These are phyloP conservation scores for Castor canadensis DNA, from an alignment of 2,113 vertebrate species.

Conservation along the genomic window DNA sequence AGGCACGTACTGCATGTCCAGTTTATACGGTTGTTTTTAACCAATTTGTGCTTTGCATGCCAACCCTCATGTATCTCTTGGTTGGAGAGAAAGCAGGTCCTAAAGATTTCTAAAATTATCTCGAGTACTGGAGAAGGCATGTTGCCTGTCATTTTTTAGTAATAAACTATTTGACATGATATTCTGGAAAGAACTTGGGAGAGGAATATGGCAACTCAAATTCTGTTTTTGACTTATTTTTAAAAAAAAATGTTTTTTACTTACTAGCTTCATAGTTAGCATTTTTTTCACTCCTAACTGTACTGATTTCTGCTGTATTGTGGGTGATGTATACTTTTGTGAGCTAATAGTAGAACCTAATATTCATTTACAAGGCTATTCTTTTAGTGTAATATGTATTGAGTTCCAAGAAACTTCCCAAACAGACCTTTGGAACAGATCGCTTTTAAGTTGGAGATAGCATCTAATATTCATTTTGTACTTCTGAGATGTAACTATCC, in stretches of 20 bases:
- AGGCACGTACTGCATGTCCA: background rate
- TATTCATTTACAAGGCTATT: background rate
- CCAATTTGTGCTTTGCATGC: background rate
- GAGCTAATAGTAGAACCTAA: background rate
- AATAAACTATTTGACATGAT: background rate
- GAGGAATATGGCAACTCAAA: background rate
- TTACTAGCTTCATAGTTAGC: background rate
- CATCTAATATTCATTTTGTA: background rate
- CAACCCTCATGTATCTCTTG: background rate
- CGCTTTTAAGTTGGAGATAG: background rate
- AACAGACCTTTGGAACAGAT: background rate
- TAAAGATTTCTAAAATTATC: background rate
- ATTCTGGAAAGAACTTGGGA: conserved; percentile 10
- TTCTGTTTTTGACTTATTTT: conserved; percentile 38
- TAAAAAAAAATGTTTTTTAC: conserved; percentile 34
- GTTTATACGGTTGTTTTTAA: background rate
- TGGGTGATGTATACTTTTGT: background rate
- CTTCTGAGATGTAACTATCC: conserved; percentile 30
- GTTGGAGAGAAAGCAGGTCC: background rate
- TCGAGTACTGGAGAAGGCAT: background rate
- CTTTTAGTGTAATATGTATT: background rate
- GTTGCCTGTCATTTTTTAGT: background rate
- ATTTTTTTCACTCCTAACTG: background rate
- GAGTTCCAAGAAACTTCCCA: background rate
- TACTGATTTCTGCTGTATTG: background rate